These are phyloP conservation scores for Sebastes vulpes DNA, from an alignment of 2,797 vertebrate genomes.

Conservation along the genomic window DNA sequence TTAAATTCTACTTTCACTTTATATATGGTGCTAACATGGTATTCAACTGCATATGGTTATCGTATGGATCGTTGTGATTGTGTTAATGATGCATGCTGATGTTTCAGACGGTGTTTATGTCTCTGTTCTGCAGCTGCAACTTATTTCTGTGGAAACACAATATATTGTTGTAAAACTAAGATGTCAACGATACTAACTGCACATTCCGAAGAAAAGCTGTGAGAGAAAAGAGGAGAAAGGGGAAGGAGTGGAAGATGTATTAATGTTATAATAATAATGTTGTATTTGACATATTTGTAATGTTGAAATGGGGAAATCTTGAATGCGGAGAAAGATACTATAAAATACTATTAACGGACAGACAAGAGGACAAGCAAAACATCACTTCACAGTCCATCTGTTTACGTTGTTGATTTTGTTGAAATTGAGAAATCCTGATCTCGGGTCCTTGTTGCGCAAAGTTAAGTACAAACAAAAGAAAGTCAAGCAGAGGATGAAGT, in stretches of 20 bases:
- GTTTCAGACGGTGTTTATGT: neutral
- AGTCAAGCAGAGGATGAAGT: constrained; percentile 4
- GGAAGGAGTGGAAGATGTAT: constrained; percentile 29
- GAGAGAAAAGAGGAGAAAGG: neutral
- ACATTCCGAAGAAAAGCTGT: neutral
- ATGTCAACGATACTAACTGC: neutral
- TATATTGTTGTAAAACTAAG: constrained; percentile 1
- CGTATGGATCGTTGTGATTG: neutral
- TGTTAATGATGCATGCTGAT: neutral
- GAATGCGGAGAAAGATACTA: neutral
- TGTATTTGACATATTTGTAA: neutral
- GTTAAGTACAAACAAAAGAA: constrained; percentile 59
- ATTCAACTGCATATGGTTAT: neutral
- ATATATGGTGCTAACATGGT: neutral
- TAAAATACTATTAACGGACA: neutral
- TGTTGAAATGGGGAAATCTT: neutral
- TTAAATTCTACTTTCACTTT: neutral
- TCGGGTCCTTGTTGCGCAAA: constrained; percentile 41
- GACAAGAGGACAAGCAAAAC: neutral
- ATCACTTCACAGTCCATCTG: constrained; percentile 45
- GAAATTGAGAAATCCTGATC: constrained; percentile 47
- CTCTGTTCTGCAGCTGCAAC: neutral
- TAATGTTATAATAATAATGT: neutral
- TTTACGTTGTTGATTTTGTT: constrained; percentile 47
- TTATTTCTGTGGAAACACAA: neutral